Percentiles rank a stretch among this genome's conserved stretches.
phyloP scores from a whole-genome alignment of 2,888 invertebrate genomes.

The Blastobasis lacticolella region DNA sequence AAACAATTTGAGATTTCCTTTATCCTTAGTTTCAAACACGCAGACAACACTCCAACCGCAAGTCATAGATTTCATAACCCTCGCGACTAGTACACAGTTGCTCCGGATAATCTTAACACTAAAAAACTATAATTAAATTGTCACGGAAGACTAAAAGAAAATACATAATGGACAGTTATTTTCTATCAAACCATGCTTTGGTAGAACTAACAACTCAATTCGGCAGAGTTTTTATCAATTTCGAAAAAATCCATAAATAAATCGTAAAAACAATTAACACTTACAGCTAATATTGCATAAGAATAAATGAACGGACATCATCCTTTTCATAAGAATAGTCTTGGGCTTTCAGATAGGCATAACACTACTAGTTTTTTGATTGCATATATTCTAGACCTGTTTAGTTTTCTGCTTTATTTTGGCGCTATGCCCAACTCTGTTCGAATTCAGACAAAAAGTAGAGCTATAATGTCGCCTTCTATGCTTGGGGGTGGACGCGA shows the following conservation, averaged over 20 bases:
- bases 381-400: no score
- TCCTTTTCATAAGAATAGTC: constrained; percentile 34
- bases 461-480: constrained; percentile 24
- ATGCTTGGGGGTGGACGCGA: constrained; percentile 15
- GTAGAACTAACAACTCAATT: constrained; percentile 48
- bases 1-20: constrained; percentile 61
- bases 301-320: constrained; percentile 57
- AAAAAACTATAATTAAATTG: constrained; percentile 14
- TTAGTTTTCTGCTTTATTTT: no score
- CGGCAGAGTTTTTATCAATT: constrained; percentile 46
- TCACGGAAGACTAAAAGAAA: constrained; percentile 43
- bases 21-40: constrained; percentile 34
- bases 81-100: constrained; percentile 45
- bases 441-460: no score
- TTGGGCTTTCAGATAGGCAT: constrained; percentile 35
- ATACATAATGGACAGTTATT: constrained; percentile 1
- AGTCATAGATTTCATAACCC: constrained; percentile 18
- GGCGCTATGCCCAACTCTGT: no score
- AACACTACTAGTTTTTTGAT: constrained; percentile 5
- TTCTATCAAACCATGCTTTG: constrained; percentile 49
- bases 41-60: constrained; percentile 20
- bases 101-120: constrained; percentile 20
- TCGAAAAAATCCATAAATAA: constrained; percentile 56
- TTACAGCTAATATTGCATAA: constrained; percentile 73
- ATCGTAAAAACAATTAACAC: constrained; percentile 71